Evolutionary conservation across 2,888 invertebrate species (phyloP).

Genomic region (Rhingia campestris): DNA sequence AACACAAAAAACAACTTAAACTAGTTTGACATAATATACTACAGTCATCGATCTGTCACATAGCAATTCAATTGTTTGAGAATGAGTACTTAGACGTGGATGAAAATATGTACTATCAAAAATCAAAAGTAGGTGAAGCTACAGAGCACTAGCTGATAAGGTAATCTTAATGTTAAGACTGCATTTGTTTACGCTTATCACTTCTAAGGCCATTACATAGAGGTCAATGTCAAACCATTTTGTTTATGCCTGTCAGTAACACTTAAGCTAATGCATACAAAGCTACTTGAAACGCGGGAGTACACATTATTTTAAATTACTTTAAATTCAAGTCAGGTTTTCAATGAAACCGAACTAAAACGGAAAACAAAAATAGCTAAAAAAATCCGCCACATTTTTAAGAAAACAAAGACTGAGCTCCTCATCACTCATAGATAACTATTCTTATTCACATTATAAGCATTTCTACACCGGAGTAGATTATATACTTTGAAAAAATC

Average conservation of each 20-base stretch:
- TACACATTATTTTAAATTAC: background rate
- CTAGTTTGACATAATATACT: constrained; percentile 30
- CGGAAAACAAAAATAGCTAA: constrained; percentile 4
- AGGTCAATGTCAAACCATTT: constrained; percentile 56
- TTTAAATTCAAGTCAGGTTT: constrained; percentile 41
- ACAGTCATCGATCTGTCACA: constrained; percentile 21
- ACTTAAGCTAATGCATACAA: background rate
- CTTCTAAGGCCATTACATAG: constrained; percentile 20
- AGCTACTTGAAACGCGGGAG: constrained; percentile 2
- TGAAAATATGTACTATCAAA: too few relatives aligned
- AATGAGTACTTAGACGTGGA: too few relatives aligned
- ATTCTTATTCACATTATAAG: constrained; percentile 24
- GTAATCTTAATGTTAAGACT: constrained; percentile 12
- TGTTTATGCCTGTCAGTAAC: constrained; percentile 31
- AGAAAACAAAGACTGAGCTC: background rate
- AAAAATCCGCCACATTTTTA: background rate
- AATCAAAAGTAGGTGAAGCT: too few relatives aligned
- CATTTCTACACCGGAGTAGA: constrained; percentile 17
- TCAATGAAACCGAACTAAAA: constrained; percentile 6
- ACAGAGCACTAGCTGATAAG: constrained; percentile 11
- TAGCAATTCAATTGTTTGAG: constrained; percentile 5
- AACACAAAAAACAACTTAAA: constrained; percentile 5
- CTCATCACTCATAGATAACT: constrained; percentile 3
- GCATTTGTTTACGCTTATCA: background rate
- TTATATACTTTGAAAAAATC: constrained; percentile 16